phyloP scores from a whole-genome alignment of 2,113 vertebrate species.

The Pagrus major region DNA sequence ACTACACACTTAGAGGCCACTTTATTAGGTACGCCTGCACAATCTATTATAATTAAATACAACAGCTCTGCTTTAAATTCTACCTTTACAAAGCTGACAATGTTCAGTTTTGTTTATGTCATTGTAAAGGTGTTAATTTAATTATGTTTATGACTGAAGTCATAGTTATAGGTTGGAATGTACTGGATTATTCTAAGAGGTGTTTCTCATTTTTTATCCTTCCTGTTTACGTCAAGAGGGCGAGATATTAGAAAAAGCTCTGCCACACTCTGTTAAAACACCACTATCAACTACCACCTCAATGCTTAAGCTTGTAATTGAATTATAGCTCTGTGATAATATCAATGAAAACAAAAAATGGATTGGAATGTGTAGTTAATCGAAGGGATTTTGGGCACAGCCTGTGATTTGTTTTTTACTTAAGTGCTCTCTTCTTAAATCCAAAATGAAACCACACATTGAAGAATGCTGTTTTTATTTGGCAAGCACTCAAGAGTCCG shows the following conservation, averaged over 20 bases:
- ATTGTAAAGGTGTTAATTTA: neutral
- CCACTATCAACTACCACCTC: neutral
- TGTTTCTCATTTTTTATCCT: neutral
- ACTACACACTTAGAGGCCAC: neutral
- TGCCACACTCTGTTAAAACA: no score
- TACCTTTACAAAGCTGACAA: neutral
- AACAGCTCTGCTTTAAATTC: neutral
- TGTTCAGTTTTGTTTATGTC: neutral
- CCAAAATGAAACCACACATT: neutral
- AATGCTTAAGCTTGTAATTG: neutral
- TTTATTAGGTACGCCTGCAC: no score
- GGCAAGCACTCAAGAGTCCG: neutral
- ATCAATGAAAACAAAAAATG: neutral
- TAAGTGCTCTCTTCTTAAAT: neutral
- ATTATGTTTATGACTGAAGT: neutral
- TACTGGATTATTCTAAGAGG: neutral
- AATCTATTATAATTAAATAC: neutral
- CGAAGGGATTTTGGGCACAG: neutral
- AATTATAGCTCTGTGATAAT: neutral
- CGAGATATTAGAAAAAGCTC: neutral
- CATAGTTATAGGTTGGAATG: neutral
- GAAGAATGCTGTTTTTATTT: neutral
- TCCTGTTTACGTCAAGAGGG: neutral
- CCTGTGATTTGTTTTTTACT: neutral
- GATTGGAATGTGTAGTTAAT: neutral